Evolutionary conservation across 2,888 invertebrate genomes (phyloP).

Genomic region (Philereme vetulata): DNA sequence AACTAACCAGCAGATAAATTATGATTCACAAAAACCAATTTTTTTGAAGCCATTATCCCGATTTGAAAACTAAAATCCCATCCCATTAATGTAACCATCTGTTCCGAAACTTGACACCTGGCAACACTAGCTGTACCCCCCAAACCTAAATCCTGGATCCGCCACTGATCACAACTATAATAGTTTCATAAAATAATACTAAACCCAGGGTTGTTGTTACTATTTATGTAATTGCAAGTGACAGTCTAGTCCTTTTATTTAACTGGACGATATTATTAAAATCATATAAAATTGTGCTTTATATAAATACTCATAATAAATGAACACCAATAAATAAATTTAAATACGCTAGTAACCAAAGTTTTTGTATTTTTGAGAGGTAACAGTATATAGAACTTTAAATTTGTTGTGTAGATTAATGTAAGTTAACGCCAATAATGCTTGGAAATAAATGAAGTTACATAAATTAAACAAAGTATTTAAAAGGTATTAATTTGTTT

Average conservation of each 20-base stretch:
- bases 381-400: constrained; percentile 44
- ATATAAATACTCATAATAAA: constrained; percentile 60
- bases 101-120: too few relatives aligned
- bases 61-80: too few relatives aligned
- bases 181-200: too few relatives aligned
- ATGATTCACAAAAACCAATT: too few relatives aligned
- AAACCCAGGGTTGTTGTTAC: constrained; percentile 31
- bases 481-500: constrained; percentile 44
- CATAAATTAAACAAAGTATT: constrained; percentile 74
- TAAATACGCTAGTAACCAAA: constrained; percentile 80
- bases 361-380: constrained; percentile 74
- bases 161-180: too few relatives aligned
- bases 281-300: constrained; percentile 31
- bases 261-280: constrained; percentile 47
- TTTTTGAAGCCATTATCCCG: too few relatives aligned
- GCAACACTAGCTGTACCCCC: too few relatives aligned
- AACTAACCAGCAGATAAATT: too few relatives aligned
- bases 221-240: constrained; percentile 55
- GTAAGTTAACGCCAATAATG: constrained; percentile 69
- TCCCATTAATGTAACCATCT: too few relatives aligned
- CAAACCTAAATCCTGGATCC: too few relatives aligned
- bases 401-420: constrained; percentile 70
- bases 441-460: constrained; percentile 70
- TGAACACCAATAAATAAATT: constrained; percentile 57
- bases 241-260: constrained; percentile 67